These are phyloP conservation scores for Oostethus manadensis DNA, from an alignment of 2,113 vertebrate genomes.

Conservation along the genomic window DNA sequence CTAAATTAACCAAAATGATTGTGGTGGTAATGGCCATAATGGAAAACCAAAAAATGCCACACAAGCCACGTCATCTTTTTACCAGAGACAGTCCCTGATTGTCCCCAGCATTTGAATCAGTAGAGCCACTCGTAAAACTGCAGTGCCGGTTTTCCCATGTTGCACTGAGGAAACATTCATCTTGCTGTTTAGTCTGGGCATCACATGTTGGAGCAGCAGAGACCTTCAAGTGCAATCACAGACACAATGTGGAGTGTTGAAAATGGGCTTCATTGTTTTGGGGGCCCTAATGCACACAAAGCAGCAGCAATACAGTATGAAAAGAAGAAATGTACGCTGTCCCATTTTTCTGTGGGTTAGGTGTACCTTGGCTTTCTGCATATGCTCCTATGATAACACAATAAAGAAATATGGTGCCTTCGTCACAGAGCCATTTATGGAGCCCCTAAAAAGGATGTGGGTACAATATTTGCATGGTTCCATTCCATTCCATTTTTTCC, in stretches of 20 bases:
- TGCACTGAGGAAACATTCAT: conserved; percentile 58
- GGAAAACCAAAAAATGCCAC: conserved; percentile 7
- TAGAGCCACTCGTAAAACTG: conserved; percentile 11
- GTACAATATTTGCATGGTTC: conserved; percentile 16
- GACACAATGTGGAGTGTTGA: conserved; percentile 7
- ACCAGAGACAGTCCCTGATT: conserved; percentile 7
- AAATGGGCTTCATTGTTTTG: conserved; percentile 20
- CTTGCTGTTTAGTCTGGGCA: conserved; percentile 64
- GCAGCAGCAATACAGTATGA: conserved; percentile 1
- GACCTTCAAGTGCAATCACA: conserved; percentile 23
- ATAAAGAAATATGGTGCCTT: not conserved
- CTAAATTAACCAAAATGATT: conserved; percentile 7
- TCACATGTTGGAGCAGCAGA: conserved; percentile 43
- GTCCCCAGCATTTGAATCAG: conserved; percentile 12
- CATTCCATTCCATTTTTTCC: too few relatives aligned
- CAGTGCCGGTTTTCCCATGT: conserved; percentile 37
- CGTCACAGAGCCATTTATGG: conserved; percentile 15
- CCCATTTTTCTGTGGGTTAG: conserved; percentile 18
- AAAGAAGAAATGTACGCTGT: conserved; percentile 25
- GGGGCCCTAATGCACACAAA: conserved; percentile 20
- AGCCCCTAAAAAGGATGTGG: conserved; percentile 16
- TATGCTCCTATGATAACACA: conserved; percentile 21
- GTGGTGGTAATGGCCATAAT: not conserved
- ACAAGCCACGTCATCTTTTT: conserved; percentile 7
- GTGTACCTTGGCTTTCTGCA: conserved; percentile 27